Base-by-base conservation (phyloP, 2,113 vertebrate genomes). In the Apteryx owenii region DNA sequence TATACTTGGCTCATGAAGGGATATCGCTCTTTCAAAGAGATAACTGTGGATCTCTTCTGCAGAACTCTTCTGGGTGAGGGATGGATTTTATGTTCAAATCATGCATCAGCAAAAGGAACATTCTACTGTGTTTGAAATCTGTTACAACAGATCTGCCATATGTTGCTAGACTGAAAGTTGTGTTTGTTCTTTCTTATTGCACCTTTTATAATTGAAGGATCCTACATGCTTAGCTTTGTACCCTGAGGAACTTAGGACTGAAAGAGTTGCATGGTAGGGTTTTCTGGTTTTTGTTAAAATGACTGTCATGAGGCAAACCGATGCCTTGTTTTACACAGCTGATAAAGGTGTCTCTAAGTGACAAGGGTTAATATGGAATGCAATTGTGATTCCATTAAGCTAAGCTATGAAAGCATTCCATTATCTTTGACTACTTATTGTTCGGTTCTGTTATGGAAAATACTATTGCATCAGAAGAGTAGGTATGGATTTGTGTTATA, bases 71-170 rank as follows among this genome's bases (percentile, higher is more conserved):
- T 95, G 89, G 65, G 65, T 90, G 82, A 78, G 76, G 68, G 82
- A 46, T 93, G 61, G 76, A 68, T 94, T 94, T 93, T 82, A 9
- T 91, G 75, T 94, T 95, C 93, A 83, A 89, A 61, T 88, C 66
- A 58, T 92, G 77, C 73, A 96, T 97, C 94, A 91, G 96, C 96
- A 95, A 96, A 97, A 96, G 94, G 95, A 91, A 90, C 84, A 75
- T 77, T 90, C 93, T 93, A 91, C 95, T 97, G 91, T 94, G 94
- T 93, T 93, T 95, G 94, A 93, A 97, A 93, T 95, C 87, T 96
- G 93, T 94, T 95, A 42, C 88, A 94, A 96, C 94, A 90, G 88
- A 93, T 90, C 73, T 96, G 75, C 94, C 93, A 92, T 96, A 97
- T 97, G 95, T 96, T 12, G 2, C 65, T 75, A 85, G 78, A 13